Evolutionary conservation across 2,888 invertebrate genomes (phyloP), one percentile per base, ranked within the genome.

Genomic region (Eurois occulta): DNA sequence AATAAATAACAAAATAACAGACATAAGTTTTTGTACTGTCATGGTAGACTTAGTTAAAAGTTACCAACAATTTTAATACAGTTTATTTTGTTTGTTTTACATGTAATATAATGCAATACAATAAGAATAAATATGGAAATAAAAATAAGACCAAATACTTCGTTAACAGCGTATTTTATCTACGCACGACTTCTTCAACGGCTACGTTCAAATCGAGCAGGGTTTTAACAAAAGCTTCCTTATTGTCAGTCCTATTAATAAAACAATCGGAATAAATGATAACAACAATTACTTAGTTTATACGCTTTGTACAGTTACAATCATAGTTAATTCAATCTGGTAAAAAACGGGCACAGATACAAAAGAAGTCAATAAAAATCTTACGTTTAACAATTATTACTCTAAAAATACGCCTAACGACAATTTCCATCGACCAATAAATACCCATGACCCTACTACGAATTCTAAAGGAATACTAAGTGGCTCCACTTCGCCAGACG

Each of bases 391-490:
- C 6, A 5, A 64, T 43, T 43, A 52, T 28, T 38, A 43, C 21
- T 32, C 21, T 5, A 60, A 68, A 75, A 55, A 66, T 70, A 65
- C 38, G n/a, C 52, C 16, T 16, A 48, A 55, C 58, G 24, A 38
- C 46, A 18, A 60, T 77, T 72, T 68, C 62, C 71, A 77, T 74
- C 79, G 58, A 60, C 72, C 75, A 75, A 80, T 88, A 80, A 73
- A 66, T 79, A 87, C 70, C 82, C 73, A 81, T 86, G 88, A 84
- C 85, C 77, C 84, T 81, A 81, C 85, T 82, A 81, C 79, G 83
- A 78, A 88, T 88, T 87, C 85, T 83, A 77, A 77, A 87, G 73
- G 91, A 89, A 89, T 91, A 88, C 85, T 81, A 90, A 90, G 82
- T 81, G 75, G 72, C 67, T 77, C 70, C 70, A 80, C 75, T 76